Conservation (phyloP, 2,797 vertebrate genomes). For the Gymnothorax reevesii region DNA sequence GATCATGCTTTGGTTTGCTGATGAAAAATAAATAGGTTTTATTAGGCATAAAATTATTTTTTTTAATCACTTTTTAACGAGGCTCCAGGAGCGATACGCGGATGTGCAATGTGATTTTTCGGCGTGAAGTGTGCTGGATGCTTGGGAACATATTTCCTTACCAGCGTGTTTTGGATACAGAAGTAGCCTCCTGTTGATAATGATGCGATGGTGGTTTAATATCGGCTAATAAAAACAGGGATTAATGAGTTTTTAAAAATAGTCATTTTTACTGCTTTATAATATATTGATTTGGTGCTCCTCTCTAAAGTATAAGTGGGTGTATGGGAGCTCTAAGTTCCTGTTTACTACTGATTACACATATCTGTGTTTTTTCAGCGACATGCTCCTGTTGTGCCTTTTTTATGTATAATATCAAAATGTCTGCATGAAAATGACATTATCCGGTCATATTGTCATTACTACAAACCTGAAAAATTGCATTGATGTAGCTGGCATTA, state of each 20-base stretch:
- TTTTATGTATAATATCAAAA: background rate
- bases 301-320: background rate
- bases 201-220: background rate
- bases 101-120: background rate
- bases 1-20: background rate
- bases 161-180: background rate
- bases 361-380: background rate
- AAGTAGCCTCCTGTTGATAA: background rate
- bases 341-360: background rate
- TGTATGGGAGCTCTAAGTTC: background rate
- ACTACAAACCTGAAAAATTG: background rate
- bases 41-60: background rate
- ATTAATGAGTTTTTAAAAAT: background rate
- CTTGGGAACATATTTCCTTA: background rate
- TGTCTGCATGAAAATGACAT: background rate
- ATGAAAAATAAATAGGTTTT: background rate
- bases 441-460: background rate
- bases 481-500: background rate
- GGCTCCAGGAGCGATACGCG: background rate
- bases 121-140: background rate
- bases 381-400: background rate
- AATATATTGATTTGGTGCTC: background rate
- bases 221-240: background rate
- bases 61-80: background rate
- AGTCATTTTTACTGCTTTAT: background rate